Evolutionary conservation across 2,888 invertebrate species (phyloP).

Genomic region (Leucania comma): DNA sequence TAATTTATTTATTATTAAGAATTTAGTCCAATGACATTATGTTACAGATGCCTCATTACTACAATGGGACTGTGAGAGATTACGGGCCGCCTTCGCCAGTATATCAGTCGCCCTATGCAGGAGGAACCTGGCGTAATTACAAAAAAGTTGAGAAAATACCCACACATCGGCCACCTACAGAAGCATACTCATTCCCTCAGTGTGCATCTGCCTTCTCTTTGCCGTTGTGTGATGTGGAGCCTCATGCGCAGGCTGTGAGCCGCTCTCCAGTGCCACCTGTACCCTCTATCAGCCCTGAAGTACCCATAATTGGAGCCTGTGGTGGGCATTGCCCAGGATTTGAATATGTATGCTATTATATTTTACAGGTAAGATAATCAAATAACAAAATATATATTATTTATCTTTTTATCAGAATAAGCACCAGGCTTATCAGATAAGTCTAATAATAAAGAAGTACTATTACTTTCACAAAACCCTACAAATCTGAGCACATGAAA

Average conservation of each 20-base stretch:
- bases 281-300: slow-evolving; percentile 86
- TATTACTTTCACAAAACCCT: not conserved
- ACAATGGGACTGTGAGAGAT: slow-evolving; percentile 78
- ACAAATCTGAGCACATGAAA: not conserved
- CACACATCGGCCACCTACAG: slow-evolving; percentile 70
- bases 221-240: slow-evolving; percentile 82
- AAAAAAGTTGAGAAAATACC: slow-evolving; percentile 79
- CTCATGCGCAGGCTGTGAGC: slow-evolving; percentile 70
- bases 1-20: not conserved
- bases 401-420: not conserved
- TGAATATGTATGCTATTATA: slow-evolving; percentile 93
- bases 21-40: not conserved
- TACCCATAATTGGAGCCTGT: slow-evolving; percentile 92
- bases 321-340: slow-evolving; percentile 93
- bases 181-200: slow-evolving; percentile 82
- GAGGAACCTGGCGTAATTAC: slow-evolving; percentile 82
- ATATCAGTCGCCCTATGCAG: slow-evolving; percentile 87
- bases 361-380: slow-evolving; percentile 90
- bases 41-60: slow-evolving; percentile 85
- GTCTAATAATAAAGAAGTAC: not conserved
- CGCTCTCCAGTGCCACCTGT: slow-evolving; percentile 80
- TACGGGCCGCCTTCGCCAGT: slow-evolving; percentile 87
- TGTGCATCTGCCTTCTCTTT: slow-evolving; percentile 86
- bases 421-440: too few relatives aligned
- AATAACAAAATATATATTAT: not conserved